phyloP scores from a whole-genome alignment of 2,113 vertebrate genomes.

The Microcebus ravelobensis region DNA sequence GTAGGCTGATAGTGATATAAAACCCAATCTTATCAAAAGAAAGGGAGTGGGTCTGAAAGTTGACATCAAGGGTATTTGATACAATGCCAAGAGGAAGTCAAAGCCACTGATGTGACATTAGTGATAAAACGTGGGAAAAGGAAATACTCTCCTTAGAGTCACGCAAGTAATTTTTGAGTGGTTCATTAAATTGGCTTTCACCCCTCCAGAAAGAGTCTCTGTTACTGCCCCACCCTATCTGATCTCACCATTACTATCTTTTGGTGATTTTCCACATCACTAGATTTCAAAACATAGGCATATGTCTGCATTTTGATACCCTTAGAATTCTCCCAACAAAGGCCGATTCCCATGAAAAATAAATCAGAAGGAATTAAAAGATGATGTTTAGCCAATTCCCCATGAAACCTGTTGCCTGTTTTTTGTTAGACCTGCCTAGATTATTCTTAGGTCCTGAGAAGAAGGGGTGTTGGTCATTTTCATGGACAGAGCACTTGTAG shows the following conservation, averaged over 20 bases:
- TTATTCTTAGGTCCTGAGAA: neutral
- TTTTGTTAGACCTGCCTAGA: neutral
- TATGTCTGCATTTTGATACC: neutral
- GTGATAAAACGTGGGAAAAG: slow-evolving; percentile 75
- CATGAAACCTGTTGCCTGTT: neutral
- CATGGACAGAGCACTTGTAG: neutral
- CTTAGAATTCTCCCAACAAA: neutral
- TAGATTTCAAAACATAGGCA: neutral
- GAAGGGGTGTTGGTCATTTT: slow-evolving; percentile 7
- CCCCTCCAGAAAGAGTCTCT: neutral
- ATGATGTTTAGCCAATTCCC: neutral
- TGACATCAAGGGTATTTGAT: slow-evolving; percentile 58
- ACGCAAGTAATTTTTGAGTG: neutral
- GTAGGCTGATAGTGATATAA: neutral
- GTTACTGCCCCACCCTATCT: neutral
- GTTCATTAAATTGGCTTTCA: neutral
- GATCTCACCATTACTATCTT: neutral
- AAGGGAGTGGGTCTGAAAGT: slow-evolving; percentile 63
- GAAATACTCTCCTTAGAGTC: slow-evolving; percentile 35
- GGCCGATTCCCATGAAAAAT: neutral
- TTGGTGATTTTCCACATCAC: neutral
- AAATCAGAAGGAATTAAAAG: slow-evolving; percentile 3
- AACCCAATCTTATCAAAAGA: slow-evolving; percentile 73
- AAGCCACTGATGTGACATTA: neutral
- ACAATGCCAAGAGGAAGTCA: slow-evolving; percentile 52